phyloP scores from a whole-genome alignment of 2,113 vertebrate species.

The Calidris pugnax region DNA sequence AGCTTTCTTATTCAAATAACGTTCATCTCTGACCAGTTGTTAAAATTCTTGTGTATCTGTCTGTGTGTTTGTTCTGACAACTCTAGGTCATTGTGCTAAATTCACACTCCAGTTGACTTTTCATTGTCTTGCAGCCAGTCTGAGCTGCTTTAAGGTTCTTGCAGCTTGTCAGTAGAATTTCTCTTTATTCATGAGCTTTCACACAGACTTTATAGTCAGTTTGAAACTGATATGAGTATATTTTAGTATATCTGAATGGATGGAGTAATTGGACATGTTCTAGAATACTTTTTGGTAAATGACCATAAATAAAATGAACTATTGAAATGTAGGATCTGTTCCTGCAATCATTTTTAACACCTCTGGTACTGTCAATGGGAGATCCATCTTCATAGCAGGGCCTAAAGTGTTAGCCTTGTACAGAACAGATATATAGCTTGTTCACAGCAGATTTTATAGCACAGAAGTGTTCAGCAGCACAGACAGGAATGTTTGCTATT shows the following conservation, averaged over 20 bases:
- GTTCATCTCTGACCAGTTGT: background rate
- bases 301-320: constrained; percentile 2
- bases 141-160: background rate
- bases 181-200: background rate
- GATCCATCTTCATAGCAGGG: background rate
- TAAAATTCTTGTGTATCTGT: background rate
- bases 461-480: background rate
- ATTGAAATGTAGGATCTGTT: background rate
- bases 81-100: background rate
- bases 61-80: background rate
- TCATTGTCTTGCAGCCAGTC: background rate
- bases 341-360: background rate
- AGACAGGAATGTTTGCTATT: background rate
- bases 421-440: background rate
- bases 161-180: background rate
- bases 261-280: background rate
- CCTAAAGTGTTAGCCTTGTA: background rate
- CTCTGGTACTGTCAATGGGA: background rate
- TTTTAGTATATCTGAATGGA: background rate
- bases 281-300: constrained; percentile 15
- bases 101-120: background rate
- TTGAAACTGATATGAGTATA: background rate
- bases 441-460: constrained; percentile 23
- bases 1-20: constrained; percentile 17
- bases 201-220: background rate